Evolutionary conservation across 2,797 vertebrate species (phyloP), one percentile per base, ranked within the genome.

Genomic region (Perodicticus potto): DNA sequence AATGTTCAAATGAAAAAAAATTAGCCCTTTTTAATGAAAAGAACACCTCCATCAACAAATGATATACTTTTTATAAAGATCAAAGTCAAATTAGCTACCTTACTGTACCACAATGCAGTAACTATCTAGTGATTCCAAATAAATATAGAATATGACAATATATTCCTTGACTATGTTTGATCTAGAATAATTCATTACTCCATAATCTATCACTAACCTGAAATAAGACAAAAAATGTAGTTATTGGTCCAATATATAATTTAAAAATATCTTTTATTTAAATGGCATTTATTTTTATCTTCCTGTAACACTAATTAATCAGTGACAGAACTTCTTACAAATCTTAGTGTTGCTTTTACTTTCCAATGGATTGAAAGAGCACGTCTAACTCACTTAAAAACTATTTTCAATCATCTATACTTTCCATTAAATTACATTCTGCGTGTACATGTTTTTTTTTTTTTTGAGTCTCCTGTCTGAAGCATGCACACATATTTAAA

Each of bases 71-170:
- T 94, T 97, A 97, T 94, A 97, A 98, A 98, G 93, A 98, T 97
- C 82, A 98, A 98, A 98, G 98, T 89, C 95, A 98, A 98, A 97
- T 97, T 97, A 98, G 97, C 93, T 98, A 96, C 94, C 96, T 98
- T 98, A 88, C 89, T 98, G 67, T 94, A 96, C 93, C 95, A 98
- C 97, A 98, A 97, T 97, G 95, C 98, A 97, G 95, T 97, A 98
- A 97, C 97, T 97, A 98, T 97, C 95, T 98, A 98, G 98, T 98
- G 98, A 98, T 98, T 98, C 95, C 96, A 98, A 98, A 98, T 97
- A 98, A 98, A 98, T 97, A 97, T 76, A 97, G 97, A 98, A 97
- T 96, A 87, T 98, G 96, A 98, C 93, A 98, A 98, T 97, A 97
- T 97, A 98, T 95, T 98, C 95, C 96, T 98, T 98, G 97, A 98